Evolutionary conservation across 2,888 invertebrate genomes (phyloP).

Genomic region (Selenia dentaria): DNA sequence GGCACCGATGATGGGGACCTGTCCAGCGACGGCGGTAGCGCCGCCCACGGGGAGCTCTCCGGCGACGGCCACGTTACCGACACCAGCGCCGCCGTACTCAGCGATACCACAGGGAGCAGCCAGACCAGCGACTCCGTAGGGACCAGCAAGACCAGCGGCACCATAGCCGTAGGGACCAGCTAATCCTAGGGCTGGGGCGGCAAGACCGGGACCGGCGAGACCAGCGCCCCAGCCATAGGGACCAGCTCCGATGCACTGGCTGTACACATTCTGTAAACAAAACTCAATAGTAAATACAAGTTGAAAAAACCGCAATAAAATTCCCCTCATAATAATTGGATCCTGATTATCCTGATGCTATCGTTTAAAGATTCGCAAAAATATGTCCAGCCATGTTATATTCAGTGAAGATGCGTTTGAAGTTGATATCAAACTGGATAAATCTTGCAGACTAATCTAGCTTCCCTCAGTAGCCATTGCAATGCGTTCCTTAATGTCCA

Average conservation of each 20-base stretch:
- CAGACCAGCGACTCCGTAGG: constrained; percentile 1
- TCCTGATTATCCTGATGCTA: too few relatives aligned
- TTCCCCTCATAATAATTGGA: too few relatives aligned
- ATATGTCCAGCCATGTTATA: too few relatives aligned
- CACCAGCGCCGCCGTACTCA: constrained; percentile 23
- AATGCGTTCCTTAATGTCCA: too few relatives aligned
- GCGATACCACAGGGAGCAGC: neutral
- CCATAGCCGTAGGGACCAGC: constrained; percentile 1
- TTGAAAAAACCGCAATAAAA: too few relatives aligned
- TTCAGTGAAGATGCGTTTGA: too few relatives aligned
- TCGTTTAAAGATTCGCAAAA: too few relatives aligned
- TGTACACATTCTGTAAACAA: constrained; percentile 8
- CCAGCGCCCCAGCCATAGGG: neutral
- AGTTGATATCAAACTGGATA: too few relatives aligned
- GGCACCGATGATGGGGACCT: constrained; percentile 47
- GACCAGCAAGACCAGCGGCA: neutral
- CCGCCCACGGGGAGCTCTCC: constrained; percentile 42
- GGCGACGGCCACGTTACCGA: constrained; percentile 36
- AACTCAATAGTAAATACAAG: too few relatives aligned
- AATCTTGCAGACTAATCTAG: too few relatives aligned
- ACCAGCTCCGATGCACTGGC: neutral
- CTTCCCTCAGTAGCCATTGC: too few relatives aligned
- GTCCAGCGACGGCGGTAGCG: constrained; percentile 39
- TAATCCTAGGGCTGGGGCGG: neutral
- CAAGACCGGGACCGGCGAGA: neutral